A percentile compares a stretch with the other conserved stretches of the same genome.
phyloP scores from a whole-genome alignment of 2,113 vertebrate genomes.

The Passer montanus region DNA sequence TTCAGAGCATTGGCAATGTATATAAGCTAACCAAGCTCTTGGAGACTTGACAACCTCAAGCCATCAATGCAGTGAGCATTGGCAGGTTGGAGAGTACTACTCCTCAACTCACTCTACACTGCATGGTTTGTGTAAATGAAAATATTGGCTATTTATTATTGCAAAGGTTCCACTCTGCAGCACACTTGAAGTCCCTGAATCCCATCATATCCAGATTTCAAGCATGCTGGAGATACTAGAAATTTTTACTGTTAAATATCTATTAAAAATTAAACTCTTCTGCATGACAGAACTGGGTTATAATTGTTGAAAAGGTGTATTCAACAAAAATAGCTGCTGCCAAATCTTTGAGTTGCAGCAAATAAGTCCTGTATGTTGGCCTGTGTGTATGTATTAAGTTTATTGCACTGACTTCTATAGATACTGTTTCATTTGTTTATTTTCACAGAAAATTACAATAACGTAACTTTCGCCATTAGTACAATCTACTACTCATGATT shows the following conservation, averaged over 20 bases:
- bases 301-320: not conserved
- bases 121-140: not conserved
- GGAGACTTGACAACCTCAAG: not conserved
- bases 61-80: not conserved
- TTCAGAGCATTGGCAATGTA: fast-evolving
- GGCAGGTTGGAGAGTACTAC: not conserved
- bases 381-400: not conserved
- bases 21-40: not conserved
- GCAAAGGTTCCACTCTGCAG: not conserved
- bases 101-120: not conserved
- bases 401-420: not conserved
- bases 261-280: not conserved
- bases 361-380: not conserved
- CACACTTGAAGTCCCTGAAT: not conserved
- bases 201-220: not conserved
- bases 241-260: not conserved
- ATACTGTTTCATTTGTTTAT: not conserved
- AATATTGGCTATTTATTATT: not conserved
- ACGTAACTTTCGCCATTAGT: not conserved
- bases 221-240: not conserved
- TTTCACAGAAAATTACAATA: not conserved
- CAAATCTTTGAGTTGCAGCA: not conserved
- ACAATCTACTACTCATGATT: not conserved
- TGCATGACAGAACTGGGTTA: not conserved
- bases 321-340: not conserved